A percentile compares a stretch with the other conserved stretches of the same genome.
These are phyloP conservation scores for Ptychobarbus kaznakovi DNA, from an alignment of 2,797 vertebrate genomes.

Conservation along the genomic window DNA sequence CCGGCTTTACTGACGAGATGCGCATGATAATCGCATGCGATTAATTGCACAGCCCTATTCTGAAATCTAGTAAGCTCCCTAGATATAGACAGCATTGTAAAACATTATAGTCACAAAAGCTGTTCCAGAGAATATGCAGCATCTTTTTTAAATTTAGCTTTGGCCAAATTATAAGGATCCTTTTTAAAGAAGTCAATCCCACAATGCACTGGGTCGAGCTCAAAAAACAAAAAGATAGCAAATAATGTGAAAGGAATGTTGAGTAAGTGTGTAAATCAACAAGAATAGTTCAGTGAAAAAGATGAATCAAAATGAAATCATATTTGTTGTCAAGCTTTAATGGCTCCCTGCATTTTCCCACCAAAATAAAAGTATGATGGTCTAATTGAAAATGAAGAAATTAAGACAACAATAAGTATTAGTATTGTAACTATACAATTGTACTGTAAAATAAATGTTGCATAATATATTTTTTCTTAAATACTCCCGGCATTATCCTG, in stretches of 20 bases:
- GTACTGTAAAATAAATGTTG: not conserved
- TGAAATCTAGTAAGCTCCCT: not conserved
- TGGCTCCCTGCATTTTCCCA: not conserved
- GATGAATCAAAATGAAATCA: not conserved
- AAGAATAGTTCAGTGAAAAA: not conserved
- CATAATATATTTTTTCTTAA: not conserved
- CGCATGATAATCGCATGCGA: too few species aligned
- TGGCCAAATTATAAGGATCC: not conserved
- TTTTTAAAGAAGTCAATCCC: not conserved
- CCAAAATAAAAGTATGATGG: not conserved
- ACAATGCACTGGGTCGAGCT: not conserved
- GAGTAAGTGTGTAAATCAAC: not conserved
- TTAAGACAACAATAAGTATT: not conserved
- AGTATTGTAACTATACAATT: not conserved
- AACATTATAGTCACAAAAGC: not conserved
- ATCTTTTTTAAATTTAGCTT: not conserved
- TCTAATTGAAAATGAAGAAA: not conserved
- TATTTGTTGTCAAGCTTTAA: not conserved
- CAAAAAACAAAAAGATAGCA: not conserved
- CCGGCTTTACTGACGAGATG: too few species aligned
- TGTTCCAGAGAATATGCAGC: not conserved
- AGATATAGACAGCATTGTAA: not conserved
- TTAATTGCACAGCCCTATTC: not conserved
- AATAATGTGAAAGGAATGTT: not conserved
- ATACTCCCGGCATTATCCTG: not conserved